Base-by-base conservation (phyloP, 1,140 invertebrate species). In the Euborellia annulipes region DNA sequence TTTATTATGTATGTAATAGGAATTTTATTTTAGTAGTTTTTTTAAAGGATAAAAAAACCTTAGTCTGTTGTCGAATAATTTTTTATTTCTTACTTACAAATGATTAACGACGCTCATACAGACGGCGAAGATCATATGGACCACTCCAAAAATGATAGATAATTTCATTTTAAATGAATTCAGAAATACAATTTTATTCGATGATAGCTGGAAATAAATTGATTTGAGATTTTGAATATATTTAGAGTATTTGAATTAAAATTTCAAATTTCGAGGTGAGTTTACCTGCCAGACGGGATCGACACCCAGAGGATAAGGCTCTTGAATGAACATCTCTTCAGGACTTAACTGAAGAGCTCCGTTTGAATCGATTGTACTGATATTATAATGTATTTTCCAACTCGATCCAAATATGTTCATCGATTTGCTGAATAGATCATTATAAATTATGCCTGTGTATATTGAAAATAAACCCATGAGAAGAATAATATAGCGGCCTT, bases 391-490 rank as follows among this genome's bases (percentile, higher is more conserved):
- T 1, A 68, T 55, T 2, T 30, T 46, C 90, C 91, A 98, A 27
- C 73, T 71, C 0, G 85, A 82, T 1, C 88, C 88, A 65, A 98
- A 98, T 1, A 98, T 70, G 54, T 98, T 97, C 56, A 95, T 64
- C 0, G 91, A 88, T 61, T 95, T 98, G 3, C 92, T 92, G 65
- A 97, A 98, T 6, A 93, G 66, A 60, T 98, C 95, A 64, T 98
- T 98, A 64, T 98, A 98, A 30, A 98, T 80, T n/a, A 97, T 58
- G 2, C 94, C 94, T 17, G 93, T 95, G 64, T 98, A 98, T 44
- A 97, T 84, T 0, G 92, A 95, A 63, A 98, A 98, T 0, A 86
- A 54, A 13, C 94, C 94, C 95, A 98, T 98, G 43, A 98, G 66
- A 16, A 98, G 67, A 39, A 98, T 91, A 51, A 98, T 94, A 64